Evolutionary conservation across 37 sponge, comb jelly and placozoan species (phyloP).

Genomic region (Ephydatia muelleri): DNA sequence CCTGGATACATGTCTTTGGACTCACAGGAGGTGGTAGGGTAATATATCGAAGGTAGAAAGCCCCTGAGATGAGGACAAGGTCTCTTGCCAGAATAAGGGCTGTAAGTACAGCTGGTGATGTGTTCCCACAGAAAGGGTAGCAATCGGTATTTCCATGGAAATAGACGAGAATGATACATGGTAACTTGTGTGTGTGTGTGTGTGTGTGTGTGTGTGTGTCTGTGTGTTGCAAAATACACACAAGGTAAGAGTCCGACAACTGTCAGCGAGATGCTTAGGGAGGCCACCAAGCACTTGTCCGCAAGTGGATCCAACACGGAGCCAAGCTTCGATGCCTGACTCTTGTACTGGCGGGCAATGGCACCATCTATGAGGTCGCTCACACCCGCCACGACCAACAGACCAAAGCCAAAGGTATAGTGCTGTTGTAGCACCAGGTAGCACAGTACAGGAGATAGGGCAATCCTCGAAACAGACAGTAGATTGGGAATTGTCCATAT

Average conservation of each 20-base stretch:
- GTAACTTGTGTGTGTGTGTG: not conserved
- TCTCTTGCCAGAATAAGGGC: conserved; percentile 70
- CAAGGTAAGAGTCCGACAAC: conserved; percentile 66
- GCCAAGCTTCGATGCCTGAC: conserved; percentile 77
- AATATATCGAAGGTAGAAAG: conserved; percentile 81
- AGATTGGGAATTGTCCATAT: conserved; percentile 89
- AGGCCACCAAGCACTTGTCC: conserved; percentile 76
- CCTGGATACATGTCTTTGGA: too few relatives aligned
- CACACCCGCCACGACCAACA: conserved; percentile 65
- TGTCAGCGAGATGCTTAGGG: conserved; percentile 64
- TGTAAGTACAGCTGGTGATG: conserved; percentile 51
- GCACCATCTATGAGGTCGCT: conserved; percentile 83
- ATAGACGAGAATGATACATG: not conserved
- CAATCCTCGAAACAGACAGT: conserved; percentile 61
- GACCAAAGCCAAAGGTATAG: conserved; percentile 51
- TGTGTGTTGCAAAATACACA: conserved; percentile 13
- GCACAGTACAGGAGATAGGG: conserved; percentile 67
- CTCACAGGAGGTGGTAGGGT: conserved; percentile 91
- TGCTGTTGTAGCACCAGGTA: conserved; percentile 60
- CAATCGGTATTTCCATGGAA: conserved; percentile 22
- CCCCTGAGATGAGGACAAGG: conserved; percentile 48
- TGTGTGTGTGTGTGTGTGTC: too few relatives aligned
- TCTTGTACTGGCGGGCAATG: conserved; percentile 76
- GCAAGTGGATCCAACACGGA: conserved; percentile 87
- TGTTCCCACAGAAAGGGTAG: too few relatives aligned